Base-by-base conservation (phyloP, 2,888 invertebrate species). In the Gymnocheta viridis region DNA sequence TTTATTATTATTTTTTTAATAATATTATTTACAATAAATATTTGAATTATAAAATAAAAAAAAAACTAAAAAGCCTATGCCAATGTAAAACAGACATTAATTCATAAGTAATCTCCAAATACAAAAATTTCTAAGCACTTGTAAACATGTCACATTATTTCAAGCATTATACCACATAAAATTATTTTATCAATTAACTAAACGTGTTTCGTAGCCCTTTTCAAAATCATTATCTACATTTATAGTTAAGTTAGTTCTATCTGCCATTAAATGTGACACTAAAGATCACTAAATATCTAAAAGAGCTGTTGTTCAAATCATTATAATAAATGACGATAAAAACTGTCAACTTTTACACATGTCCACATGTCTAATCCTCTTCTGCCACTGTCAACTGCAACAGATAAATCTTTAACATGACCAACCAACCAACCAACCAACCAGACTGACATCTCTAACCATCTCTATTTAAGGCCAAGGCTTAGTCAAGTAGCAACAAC, bases 401-500 rank as follows among this genome's bases (percentile, higher is more conserved):
- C 32, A 67, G 35, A 77, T 58, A 77, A 77, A 27, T 47, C 56
- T 77, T 77, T 35, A 27, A 49, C 19, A 49, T 54, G 64, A 27
- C 10, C 51, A 38, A 14, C 19, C 19, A 29, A 24, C 22, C 7
- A 38, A 64, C 58, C 4, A 44, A 49, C 58, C 4, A 44, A 49
- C 35, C n/a, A 44, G 41, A 38, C 29, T 22, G 56, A 41, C 38
- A 27, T 35, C 35, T 64, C 12, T 49, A 29, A 41, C 19, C 19
- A 69, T 69, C 58, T 49, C 19, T 49, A 74, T 73, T 78, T 79
- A 80, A 76, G 79, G 76, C 56, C 79, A 74, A 60, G 83, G 79
- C 66, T 78, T 82, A 51, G 56, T 47, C 44, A 69, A 73, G 38
- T 51, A 27, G 22, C 41, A 32, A n/a, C 4, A 54, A 22, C 41